Conservation (phyloP, 2,113 vertebrate genomes). For the Anguilla rostrata region DNA sequence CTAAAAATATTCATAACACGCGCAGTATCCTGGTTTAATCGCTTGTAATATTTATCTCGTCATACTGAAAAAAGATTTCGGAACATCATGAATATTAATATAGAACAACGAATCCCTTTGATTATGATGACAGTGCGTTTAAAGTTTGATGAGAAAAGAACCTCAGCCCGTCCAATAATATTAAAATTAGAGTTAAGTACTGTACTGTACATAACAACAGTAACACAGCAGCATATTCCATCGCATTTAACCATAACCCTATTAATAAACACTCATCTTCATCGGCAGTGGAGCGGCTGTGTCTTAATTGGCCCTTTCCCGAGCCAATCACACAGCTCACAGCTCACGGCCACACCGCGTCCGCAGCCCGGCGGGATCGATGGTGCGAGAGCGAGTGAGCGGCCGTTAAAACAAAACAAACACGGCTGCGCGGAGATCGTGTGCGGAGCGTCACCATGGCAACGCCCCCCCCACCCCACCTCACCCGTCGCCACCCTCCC, state of each 20-base stretch:
- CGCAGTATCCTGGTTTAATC: not conserved
- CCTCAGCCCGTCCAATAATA: not conserved
- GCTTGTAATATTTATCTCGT: not conserved
- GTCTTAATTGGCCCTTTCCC: not conserved
- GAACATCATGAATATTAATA: not conserved
- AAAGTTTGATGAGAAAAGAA: not conserved
- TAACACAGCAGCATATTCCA: not conserved
- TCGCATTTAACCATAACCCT: not conserved
- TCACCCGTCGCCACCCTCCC: not conserved
- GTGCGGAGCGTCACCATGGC: not conserved
- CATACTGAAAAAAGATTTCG: too few relatives aligned
- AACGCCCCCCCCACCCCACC: not conserved
- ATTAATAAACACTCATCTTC: not conserved
- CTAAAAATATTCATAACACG: too few relatives aligned
- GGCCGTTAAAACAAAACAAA: not conserved
- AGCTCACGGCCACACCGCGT: not conserved
- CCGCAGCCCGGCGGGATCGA: not conserved
- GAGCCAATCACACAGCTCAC: not conserved
- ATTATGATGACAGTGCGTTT: not conserved
- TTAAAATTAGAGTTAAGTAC: not conserved
- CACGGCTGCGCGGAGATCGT: too few relatives aligned
- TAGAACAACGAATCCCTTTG: not conserved
- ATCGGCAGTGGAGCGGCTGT: not conserved
- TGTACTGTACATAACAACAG: not conserved
- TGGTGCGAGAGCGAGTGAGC: not conserved